phyloP scores from a whole-genome alignment of 2,113 vertebrate genomes.

The Corvus cornix region DNA sequence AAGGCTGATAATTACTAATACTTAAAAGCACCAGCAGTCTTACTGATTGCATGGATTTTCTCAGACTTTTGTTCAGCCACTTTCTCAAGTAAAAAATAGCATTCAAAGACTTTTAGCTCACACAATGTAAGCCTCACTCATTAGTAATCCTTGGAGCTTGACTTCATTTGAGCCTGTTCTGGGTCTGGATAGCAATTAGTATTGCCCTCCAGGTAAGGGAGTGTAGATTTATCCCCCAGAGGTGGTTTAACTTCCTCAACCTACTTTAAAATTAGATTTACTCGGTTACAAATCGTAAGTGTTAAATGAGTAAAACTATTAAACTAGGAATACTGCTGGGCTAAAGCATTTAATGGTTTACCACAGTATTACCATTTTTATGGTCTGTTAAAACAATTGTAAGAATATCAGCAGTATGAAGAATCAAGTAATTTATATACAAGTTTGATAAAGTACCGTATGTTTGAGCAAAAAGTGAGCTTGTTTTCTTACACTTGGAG shows the following conservation, averaged over 20 bases:
- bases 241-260: slow-evolving; percentile 63
- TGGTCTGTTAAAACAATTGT: slow-evolving; percentile 75
- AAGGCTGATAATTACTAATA: slow-evolving; percentile 52
- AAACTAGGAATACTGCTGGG: slow-evolving; percentile 75
- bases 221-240: slow-evolving; percentile 54
- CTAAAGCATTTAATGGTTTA: slow-evolving; percentile 74
- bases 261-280: slow-evolving; percentile 78
- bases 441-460: slow-evolving; percentile 67
- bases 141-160: slow-evolving; percentile 65
- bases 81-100: slow-evolving; percentile 57
- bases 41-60: slow-evolving; percentile 46
- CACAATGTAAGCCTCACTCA: slow-evolving; percentile 41
- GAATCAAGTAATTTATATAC: slow-evolving; percentile 71
- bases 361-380: slow-evolving; percentile 75
- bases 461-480: slow-evolving; percentile 25
- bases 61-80: slow-evolving; percentile 53
- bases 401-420: slow-evolving; percentile 68
- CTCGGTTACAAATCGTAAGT: slow-evolving; percentile 72
- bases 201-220: slow-evolving; percentile 61
- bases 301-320: slow-evolving; percentile 77
- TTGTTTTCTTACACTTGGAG: slow-evolving; percentile 5
- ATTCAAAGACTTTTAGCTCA: slow-evolving; percentile 59
- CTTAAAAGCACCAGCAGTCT: slow-evolving; percentile 52
- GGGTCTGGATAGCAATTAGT: slow-evolving; percentile 48
- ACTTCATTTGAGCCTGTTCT: slow-evolving; percentile 57